phyloP scores from a whole-genome alignment of 2,113 vertebrate species.

The Ophthalmolycus amberensis region DNA sequence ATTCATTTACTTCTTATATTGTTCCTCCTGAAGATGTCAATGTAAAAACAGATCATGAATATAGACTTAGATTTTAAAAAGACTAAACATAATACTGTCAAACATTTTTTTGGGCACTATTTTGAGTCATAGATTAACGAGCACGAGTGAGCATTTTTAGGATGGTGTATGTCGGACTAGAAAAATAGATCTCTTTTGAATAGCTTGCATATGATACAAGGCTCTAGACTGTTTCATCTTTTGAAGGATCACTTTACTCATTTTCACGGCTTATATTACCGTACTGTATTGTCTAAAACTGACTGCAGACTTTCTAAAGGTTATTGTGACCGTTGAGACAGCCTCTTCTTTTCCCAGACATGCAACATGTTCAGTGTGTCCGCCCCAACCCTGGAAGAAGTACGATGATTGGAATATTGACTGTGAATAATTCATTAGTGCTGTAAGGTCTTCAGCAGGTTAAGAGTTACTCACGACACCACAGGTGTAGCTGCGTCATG shows the following conservation, averaged over 20 bases:
- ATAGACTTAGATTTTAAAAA: background rate
- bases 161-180: background rate
- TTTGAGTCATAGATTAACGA: background rate
- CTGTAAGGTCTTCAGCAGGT: conserved; percentile 44
- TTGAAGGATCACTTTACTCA: conserved; percentile 22
- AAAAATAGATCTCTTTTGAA: conserved; percentile 3
- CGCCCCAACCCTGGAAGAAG: conserved; percentile 34
- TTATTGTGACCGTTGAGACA: conserved; percentile 34
- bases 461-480: conserved; percentile 32
- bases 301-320: conserved; percentile 32
- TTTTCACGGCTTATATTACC: conserved; percentile 11
- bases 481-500: conserved; percentile 20
- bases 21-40: background rate
- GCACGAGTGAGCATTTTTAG: background rate
- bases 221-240: conserved; percentile 13
- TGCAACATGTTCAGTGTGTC: conserved; percentile 28
- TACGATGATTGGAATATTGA: conserved; percentile 62
- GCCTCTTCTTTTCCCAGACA: conserved; percentile 19
- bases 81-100: background rate
- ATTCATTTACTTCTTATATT: background rate
- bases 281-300: background rate
- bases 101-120: background rate
- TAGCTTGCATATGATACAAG: conserved; percentile 9
- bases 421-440: conserved; percentile 67
- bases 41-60: background rate